Evolutionary conservation across 2,113 vertebrate species (phyloP).

Genomic region (Daboia siamensis): DNA sequence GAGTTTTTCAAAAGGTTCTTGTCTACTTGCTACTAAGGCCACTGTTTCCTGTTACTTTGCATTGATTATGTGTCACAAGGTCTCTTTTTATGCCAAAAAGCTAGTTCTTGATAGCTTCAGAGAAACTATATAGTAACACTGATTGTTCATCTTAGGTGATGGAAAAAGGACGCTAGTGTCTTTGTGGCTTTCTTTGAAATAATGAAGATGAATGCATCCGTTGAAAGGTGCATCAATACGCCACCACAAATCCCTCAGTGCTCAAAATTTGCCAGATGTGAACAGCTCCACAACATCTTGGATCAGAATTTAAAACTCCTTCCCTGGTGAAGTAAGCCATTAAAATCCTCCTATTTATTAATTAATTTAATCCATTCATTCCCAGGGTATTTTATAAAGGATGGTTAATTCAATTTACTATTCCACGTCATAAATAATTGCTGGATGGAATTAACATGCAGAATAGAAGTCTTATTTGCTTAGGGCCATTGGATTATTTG

Average conservation of each 20-base stretch:
- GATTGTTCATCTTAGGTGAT: background rate
- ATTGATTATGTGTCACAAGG: background rate
- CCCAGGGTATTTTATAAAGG: background rate
- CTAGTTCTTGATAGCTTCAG: background rate
- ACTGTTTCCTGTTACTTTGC: background rate
- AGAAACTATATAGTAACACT: background rate
- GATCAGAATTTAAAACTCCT: background rate
- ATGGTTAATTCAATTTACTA: background rate
- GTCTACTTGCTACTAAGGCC: background rate
- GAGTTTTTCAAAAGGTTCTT: background rate
- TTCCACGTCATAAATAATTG: background rate
- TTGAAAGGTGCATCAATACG: background rate
- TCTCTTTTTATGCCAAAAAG: background rate
- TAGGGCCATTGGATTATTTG: background rate
- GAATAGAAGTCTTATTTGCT: background rate
- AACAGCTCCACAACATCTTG: background rate
- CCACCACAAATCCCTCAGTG: background rate
- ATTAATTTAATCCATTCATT: background rate
- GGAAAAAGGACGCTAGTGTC: background rate
- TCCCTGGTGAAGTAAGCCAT: background rate
- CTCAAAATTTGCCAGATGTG: background rate
- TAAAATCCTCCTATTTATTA: background rate
- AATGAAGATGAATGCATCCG: background rate
- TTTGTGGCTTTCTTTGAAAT: background rate
- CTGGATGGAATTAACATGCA: background rate